Percentiles rank a stretch among this genome's conserved stretches.
Conservation (phyloP, 2,888 invertebrate genomes). For the Scaptomyza caliginosa region DNA sequence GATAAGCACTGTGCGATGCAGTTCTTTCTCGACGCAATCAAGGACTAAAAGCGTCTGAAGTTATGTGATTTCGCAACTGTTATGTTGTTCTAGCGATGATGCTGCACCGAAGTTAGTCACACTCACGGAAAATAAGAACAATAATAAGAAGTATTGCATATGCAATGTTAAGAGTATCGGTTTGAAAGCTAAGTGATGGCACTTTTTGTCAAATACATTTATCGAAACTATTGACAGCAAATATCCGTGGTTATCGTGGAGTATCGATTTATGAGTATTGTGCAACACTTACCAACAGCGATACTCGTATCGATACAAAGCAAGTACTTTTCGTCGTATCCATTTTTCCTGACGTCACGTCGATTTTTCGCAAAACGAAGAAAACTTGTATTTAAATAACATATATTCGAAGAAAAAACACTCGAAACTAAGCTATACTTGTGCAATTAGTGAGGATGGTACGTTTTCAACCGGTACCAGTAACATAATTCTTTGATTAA, state of each 20-base stretch:
- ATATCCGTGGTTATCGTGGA: background rate
- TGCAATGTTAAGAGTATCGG: too few species aligned
- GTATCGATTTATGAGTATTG: background rate
- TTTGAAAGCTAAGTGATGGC: background rate
- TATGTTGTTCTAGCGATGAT: background rate
- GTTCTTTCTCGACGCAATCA: background rate
- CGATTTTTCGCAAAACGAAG: conserved; percentile 43
- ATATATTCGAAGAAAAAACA: conserved; percentile 11
- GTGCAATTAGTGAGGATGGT: conserved; percentile 38
- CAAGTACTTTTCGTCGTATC: conserved; percentile 41
- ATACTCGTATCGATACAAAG: conserved; percentile 25
- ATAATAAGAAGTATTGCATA: too few species aligned
- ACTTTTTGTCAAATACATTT: background rate
- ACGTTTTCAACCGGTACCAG: conserved; percentile 11
- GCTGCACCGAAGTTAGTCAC: too few species aligned
- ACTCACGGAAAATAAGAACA: too few species aligned
- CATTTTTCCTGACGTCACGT: conserved; percentile 58
- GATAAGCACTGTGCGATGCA: background rate
- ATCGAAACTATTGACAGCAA: too few species aligned
- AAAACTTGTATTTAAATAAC: conserved; percentile 22
- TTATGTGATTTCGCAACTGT: too few species aligned
- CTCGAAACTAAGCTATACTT: conserved; percentile 7
- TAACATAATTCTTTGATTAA: background rate
- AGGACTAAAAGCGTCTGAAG: background rate
- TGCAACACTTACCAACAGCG: conserved; percentile 7